Evolutionary conservation across 1,140 invertebrate species (phyloP), one percentile per base, ranked within the genome.

Genomic region (Helicorthomorpha holstii): DNA sequence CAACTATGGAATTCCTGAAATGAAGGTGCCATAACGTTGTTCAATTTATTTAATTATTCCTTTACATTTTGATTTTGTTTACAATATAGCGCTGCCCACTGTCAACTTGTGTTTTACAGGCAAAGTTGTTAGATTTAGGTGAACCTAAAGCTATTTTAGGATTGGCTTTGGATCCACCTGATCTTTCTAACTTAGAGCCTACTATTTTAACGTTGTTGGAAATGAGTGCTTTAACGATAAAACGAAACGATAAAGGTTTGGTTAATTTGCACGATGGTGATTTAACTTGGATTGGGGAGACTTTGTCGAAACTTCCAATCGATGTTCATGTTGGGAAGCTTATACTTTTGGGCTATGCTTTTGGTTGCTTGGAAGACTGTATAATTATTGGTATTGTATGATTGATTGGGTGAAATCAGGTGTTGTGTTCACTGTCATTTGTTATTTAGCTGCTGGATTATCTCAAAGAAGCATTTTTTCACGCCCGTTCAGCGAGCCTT

Each of bases 161-260:
- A 0, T 64, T 89, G 1, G 83, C 88, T 0, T 71, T 97, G 59
- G 82, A 88, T 62, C 89, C 90, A 23, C 94, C 94, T 0, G 79
- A 86, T 64, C 66, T 91, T 12, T 72, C 70, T 7, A 85, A 90
- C 60, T 83, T 97, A 54, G 73, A 80, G 45, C 70, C 75, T 14
- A 90, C 90, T 1, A 73, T 96, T 49, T 68, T 91, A 4, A 66
- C 78, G 29, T 68, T 98, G 0, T 95, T 96, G 73, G 87, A 94
- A 73, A 78, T 85, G 65, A 57, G 73, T 23, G 72, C 73, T 2
- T 59, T 95, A 2, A 71, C 78, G 23, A 70, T 77, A 29, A 76
- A 68, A 0, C 55, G 72, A 19, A 67, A 73, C 45, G 16, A 34
- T 7, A 7, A 16, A 34, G 74, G 69, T 0, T 54, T 67, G n/a